Conservation (phyloP, 2,888 invertebrate genomes). For the Nemotelus nigrinus region DNA sequence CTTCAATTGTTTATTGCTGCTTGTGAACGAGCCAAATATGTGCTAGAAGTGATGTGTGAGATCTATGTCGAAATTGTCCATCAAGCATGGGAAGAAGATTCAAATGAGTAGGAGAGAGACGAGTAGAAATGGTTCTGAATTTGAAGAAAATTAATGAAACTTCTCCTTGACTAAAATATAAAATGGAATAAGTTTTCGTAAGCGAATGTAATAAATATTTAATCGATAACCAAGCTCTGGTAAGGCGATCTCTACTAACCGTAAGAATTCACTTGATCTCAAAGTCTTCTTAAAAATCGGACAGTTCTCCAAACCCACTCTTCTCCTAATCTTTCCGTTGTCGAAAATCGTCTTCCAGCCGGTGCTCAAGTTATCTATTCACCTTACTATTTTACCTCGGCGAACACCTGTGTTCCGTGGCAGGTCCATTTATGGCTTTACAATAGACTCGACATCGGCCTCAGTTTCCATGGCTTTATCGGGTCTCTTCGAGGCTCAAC, state of each 20-base stretch:
- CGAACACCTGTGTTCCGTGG: constrained; percentile 38
- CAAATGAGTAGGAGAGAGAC: neutral
- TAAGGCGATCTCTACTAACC: too few relatives aligned
- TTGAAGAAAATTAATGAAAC: too few relatives aligned
- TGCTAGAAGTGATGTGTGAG: neutral
- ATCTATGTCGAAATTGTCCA: constrained; percentile 26
- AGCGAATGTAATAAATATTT: too few relatives aligned
- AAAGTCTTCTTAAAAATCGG: too few relatives aligned
- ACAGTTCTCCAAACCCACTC: too few relatives aligned
- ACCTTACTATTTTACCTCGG: neutral
- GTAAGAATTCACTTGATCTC: too few relatives aligned
- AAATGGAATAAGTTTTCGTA: too few relatives aligned
- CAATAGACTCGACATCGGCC: constrained; percentile 29
- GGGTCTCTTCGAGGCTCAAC: neutral
- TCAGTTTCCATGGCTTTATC: constrained; percentile 30
- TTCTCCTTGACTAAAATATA: too few relatives aligned
- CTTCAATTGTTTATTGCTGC: constrained; percentile 39
- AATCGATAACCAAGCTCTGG: too few relatives aligned
- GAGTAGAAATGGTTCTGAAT: neutral
- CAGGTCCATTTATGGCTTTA: constrained; percentile 37
- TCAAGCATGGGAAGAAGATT: constrained; percentile 27
- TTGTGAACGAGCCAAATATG: constrained; percentile 18
- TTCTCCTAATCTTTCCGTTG: neutral
- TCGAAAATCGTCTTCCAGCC: constrained; percentile 20
- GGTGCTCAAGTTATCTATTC: constrained; percentile 13